Evolutionary conservation across 2,113 vertebrate species (phyloP), one percentile per base, ranked within the genome.

Genomic region (Syngnathus typhle): DNA sequence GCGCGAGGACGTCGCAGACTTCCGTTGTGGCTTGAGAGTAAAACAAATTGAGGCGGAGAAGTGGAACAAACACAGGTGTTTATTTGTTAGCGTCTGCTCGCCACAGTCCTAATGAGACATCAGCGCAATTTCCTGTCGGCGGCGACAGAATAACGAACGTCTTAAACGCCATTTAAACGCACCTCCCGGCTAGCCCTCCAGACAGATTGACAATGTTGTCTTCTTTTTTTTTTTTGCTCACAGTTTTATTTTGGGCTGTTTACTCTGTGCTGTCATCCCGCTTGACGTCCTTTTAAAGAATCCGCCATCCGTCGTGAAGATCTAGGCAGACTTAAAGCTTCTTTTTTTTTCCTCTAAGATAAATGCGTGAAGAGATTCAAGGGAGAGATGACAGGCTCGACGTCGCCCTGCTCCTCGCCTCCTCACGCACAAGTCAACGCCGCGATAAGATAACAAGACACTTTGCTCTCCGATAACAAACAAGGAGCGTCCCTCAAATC

Each of bases 191-290:
- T 78, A 43, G 1, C 41, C 56, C 21, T 43, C 43, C 10, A 63
- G 69, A 72, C 80, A 68, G 76, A 73, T 79, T 88, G 89, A 88
- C 85, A 88, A 83, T 64, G 3, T 68, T 54, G 74, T 83, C 79
- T 81, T 86, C 84, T 85, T 82, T 83, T 88, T 78, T 88, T 36
- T 36, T 84, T 72, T 70, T 73, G 60, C 5, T 15, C 62, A 37
- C 82, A 84, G 84, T 82, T 88, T 82, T 89, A 89, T 89, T 88
- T 89, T 84, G 76, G 88, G 84, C 79, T 88, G 82, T 88, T 88
- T 85, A 87, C 85, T 81, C 77, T 81, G 66, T 21, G 78, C 85
- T 87, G 87, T 88, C 87, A 82, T 67, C 75, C 63, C 63, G 0
- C 68, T 9, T 39, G 18, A 23, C 9, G 36, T 71, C 78, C 41